Conservation (phyloP, 2,113 vertebrate species). For the Bathybates hornii region DNA sequence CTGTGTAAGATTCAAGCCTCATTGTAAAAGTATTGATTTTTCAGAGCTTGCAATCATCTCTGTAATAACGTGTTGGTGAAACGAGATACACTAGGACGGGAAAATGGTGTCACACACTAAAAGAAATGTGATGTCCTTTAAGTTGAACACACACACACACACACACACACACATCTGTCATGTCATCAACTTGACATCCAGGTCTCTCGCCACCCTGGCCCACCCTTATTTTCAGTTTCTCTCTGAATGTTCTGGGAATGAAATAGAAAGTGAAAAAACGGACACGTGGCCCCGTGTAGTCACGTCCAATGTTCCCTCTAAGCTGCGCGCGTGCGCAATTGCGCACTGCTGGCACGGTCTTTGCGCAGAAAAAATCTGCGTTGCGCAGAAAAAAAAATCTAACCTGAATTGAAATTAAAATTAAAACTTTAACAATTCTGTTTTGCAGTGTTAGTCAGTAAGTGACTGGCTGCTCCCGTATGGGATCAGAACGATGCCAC, state of each 20-base stretch:
- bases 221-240: neutral
- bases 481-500: too few species aligned
- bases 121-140: neutral
- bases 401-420: too few species aligned
- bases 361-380: too few species aligned
- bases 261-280: neutral
- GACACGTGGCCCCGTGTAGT: neutral
- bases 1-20: neutral
- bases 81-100: rapidly evolving
- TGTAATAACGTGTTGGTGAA: neutral
- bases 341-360: too few species aligned
- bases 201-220: neutral
- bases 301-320: too few species aligned
- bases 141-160: neutral
- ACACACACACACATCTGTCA: neutral
- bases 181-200: neutral
- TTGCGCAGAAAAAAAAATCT: too few species aligned
- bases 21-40: neutral
- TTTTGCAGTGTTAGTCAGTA: too few species aligned
- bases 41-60: neutral
- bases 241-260: neutral
- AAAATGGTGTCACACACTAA: neutral
- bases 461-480: too few species aligned
- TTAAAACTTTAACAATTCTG: too few species aligned
- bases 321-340: too few species aligned